Conservation (phyloP, 2,797 vertebrate species). For the Pelodytes ibericus region DNA sequence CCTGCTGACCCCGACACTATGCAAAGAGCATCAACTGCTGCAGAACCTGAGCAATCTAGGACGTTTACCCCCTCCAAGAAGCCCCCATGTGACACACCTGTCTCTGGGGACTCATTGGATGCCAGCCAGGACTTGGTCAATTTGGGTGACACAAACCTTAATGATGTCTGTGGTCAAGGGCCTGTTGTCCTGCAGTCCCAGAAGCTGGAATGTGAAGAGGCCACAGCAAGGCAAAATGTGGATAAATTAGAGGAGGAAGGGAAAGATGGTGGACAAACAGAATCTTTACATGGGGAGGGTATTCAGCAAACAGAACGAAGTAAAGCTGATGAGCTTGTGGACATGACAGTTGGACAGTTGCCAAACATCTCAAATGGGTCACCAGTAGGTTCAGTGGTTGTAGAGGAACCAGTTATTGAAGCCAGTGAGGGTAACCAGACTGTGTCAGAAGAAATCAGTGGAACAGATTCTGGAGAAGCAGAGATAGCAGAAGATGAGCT, state of each 20-base stretch:
- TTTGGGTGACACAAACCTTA: conserved; percentile 36
- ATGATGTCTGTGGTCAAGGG: conserved; percentile 41
- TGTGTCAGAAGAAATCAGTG: background rate
- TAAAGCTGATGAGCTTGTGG: conserved; percentile 60
- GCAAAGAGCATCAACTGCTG: conserved; percentile 75
- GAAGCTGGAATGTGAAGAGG: conserved; percentile 56
- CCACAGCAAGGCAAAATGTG: conserved; percentile 29
- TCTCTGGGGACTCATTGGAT: conserved; percentile 37
- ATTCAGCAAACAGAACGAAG: conserved; percentile 58
- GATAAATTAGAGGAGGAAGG: conserved; percentile 5
- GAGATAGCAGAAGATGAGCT: conserved; percentile 62
- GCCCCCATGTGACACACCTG: conserved; percentile 65
- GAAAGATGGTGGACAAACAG: conserved; percentile 59
- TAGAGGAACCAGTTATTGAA: conserved; percentile 26
- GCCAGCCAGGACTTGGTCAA: conserved; percentile 35
- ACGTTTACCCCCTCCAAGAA: conserved; percentile 76
- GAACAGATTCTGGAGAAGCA: conserved; percentile 49
- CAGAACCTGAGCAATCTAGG: conserved; percentile 78
- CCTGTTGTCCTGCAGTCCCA: conserved; percentile 34
- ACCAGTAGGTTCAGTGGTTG: conserved; percentile 47
- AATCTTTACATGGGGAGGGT: conserved; percentile 57
- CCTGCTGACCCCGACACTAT: conserved; percentile 84
- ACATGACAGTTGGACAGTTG: conserved; percentile 58
- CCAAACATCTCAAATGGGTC: conserved; percentile 55
- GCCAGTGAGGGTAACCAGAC: conserved; percentile 51